Percentiles rank a stretch among this genome's conserved stretches.
Conservation (phyloP, 1,140 invertebrate genomes). For the Bombus waltoni region DNA sequence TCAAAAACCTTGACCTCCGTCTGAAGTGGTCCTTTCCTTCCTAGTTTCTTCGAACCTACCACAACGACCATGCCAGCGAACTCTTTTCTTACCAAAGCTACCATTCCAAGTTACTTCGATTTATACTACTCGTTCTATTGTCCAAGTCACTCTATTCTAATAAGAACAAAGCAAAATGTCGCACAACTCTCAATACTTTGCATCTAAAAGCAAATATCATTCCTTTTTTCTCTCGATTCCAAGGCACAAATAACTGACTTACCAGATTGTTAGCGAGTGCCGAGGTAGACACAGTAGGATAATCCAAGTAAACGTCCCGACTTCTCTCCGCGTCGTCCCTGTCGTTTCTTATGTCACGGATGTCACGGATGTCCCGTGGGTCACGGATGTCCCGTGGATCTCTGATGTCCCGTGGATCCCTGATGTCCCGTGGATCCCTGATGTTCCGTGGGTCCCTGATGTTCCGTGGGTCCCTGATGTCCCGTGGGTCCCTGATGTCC, state of each 20-base stretch:
- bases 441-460: slow-evolving; percentile 65
- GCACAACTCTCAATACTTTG: too few species aligned
- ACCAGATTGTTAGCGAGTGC: slow-evolving; percentile 75
- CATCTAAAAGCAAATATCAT: too few species aligned
- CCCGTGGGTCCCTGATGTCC: too few species aligned
- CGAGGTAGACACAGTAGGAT: slow-evolving; percentile 67
- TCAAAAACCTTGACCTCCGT: slow-evolving; percentile 12
- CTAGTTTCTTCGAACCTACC: background rate
- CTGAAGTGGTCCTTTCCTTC: background rate
- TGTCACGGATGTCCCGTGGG: slow-evolving; percentile 61
- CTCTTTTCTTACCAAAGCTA: background rate
- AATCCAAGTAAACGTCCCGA: slow-evolving; percentile 72
- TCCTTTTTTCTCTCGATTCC: background rate
- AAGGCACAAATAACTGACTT: slow-evolving; percentile 38
- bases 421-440: slow-evolving; percentile 64
- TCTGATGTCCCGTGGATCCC: slow-evolving; percentile 62
- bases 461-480: background rate
- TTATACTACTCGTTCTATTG: too few species aligned
- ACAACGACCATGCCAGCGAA: background rate
- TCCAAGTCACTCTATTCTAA: too few species aligned
- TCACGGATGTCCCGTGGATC: too few species aligned
- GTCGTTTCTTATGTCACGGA: slow-evolving; percentile 58
- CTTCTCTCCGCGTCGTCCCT: slow-evolving; percentile 53
- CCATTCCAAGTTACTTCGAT: background rate
- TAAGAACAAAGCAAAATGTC: too few species aligned